Percentiles rank a stretch among this genome's conserved stretches.
phyloP scores from a whole-genome alignment of 2,113 vertebrate species.

The Chamaea fasciata region DNA sequence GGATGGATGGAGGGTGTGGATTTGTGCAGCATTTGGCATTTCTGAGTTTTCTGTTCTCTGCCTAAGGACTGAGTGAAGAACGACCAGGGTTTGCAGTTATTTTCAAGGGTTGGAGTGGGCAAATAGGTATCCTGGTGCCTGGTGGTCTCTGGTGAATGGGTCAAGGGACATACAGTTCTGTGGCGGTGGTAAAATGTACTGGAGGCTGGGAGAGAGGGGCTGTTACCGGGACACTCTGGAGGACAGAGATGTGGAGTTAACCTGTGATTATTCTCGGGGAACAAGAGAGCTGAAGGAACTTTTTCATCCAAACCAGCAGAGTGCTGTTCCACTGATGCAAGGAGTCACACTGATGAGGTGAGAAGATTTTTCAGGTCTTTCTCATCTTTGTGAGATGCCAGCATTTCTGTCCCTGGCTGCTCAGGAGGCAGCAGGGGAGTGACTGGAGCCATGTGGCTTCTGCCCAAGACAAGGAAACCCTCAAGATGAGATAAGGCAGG shows the following conservation, averaged over 20 bases:
- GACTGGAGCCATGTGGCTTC: neutral
- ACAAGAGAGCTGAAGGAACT: neutral
- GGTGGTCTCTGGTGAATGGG: neutral
- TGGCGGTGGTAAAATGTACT: neutral
- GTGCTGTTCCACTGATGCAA: neutral
- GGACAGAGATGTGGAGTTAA: neutral
- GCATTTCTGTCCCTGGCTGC: neutral
- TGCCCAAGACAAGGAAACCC: neutral
- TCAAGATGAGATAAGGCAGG: neutral
- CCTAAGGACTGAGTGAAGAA: neutral
- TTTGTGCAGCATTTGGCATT: neutral
- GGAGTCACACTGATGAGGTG: neutral
- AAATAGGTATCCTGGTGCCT: neutral
- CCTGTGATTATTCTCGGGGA: neutral
- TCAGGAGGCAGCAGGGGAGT: neutral
- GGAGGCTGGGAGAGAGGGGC: neutral
- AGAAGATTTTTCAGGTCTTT: neutral
- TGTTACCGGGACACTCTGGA: neutral
- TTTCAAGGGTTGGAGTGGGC: neutral
- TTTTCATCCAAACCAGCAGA: neutral
- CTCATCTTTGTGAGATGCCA: neutral
- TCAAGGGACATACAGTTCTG: neutral
- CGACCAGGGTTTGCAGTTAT: neutral
- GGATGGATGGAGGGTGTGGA: neutral
- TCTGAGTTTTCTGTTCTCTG: neutral